Conservation (phyloP, 2,888 invertebrate species). For the Yponomeuta plumbellus region DNA sequence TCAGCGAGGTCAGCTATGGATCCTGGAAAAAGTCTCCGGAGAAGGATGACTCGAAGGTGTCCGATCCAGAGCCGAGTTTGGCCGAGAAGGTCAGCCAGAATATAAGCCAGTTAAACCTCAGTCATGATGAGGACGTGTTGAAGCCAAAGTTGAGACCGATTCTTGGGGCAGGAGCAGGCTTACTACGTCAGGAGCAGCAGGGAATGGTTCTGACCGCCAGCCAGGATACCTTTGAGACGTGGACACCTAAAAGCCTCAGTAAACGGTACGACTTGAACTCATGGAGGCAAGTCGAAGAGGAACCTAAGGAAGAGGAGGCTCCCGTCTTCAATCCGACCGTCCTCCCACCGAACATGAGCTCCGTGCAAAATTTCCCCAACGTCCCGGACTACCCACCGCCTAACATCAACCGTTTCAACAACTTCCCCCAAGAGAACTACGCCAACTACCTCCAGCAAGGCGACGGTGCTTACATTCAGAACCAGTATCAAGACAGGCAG, state of each 20-base stretch:
- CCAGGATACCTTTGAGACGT: constrained; percentile 54
- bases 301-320: constrained; percentile 46
- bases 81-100: constrained; percentile 48
- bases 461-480: constrained; percentile 61
- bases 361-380: constrained; percentile 27
- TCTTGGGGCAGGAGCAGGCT: constrained; percentile 58
- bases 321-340: constrained; percentile 51
- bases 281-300: constrained; percentile 58
- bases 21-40: constrained; percentile 62
- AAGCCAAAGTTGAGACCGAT: constrained; percentile 65
- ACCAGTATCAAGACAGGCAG: constrained; percentile 32
- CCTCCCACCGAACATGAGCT: constrained; percentile 39
- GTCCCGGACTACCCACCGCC: constrained; percentile 56
- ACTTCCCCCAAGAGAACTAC: constrained; percentile 24
- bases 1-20: constrained; percentile 62
- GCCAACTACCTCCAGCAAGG: constrained; percentile 60
- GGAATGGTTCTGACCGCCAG: constrained; percentile 21
- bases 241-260: constrained; percentile 50
- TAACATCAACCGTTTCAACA: constrained; percentile 37
- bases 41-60: constrained; percentile 39
- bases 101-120: constrained; percentile 52
- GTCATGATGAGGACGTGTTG: constrained; percentile 46
- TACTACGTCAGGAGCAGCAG: constrained; percentile 38
- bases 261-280: constrained; percentile 65
- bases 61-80: constrained; percentile 27